phyloP scores from a whole-genome alignment of 2,797 vertebrate species.

The Hypotaenidia okinawae region DNA sequence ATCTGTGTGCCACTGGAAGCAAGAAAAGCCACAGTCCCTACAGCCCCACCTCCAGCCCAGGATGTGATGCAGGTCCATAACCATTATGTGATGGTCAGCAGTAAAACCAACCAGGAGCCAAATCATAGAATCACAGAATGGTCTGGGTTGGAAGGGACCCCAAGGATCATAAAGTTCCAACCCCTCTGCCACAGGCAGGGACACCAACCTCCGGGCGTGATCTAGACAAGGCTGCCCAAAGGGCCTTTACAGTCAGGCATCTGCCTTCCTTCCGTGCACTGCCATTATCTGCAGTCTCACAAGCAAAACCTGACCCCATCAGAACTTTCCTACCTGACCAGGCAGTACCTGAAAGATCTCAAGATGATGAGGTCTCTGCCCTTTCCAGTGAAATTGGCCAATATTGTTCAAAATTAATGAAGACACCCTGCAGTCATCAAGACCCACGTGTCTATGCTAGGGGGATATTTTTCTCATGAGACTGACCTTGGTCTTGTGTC shows the following conservation, averaged over 20 bases:
- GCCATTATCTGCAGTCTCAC: not conserved
- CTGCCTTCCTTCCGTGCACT: not conserved
- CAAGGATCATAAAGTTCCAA: no score
- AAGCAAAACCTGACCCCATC: not conserved
- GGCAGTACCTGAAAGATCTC: not conserved
- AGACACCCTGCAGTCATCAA: not conserved
- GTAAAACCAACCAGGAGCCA: not conserved
- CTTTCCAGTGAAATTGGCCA: not conserved
- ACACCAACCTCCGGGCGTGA: no score
- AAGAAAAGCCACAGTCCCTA: not conserved
- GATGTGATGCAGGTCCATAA: not conserved
- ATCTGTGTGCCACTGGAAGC: not conserved
- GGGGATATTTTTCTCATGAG: not conserved
- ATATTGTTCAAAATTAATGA: not conserved
- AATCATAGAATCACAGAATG: no score
- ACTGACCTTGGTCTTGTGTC: not conserved
- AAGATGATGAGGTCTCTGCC: not conserved
- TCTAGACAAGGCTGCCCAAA: no score
- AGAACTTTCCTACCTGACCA: not conserved
- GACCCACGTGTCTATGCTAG: not conserved
- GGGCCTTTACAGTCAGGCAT: not conserved
- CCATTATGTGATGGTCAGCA: not conserved
- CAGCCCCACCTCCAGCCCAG: not conserved
- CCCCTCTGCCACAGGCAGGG: no score
- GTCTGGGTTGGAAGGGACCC: no score